Evolutionary conservation across 1,140 invertebrate genomes (phyloP), one percentile per base, ranked within the genome.

Genomic region (Amyelois transitella): DNA sequence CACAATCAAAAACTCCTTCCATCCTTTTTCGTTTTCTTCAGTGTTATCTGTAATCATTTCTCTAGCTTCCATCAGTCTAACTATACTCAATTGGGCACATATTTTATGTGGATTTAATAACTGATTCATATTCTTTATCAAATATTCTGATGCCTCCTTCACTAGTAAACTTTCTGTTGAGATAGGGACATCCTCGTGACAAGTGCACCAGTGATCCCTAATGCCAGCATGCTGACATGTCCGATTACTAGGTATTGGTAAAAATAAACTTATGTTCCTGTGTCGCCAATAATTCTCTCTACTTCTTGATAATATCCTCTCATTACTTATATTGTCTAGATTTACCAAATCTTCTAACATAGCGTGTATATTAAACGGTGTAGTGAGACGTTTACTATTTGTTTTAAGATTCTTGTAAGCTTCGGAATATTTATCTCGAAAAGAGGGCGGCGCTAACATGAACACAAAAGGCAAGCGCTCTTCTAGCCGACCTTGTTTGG

Each of bases 391-490:
- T 65, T 91, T 89, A n/a, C 87, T 88, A 70, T 98, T 98, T 10
- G 81, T 68, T 32, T 86, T 81, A 6, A 98, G 69, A 60, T 95
- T 95, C 6, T 81, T 72, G 32, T 90, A 90, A 3, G 93, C 90
- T 22, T 90, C 69, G 0, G 91, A 91, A 72, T 94, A 92, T 20
- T 91, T 88, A 19, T 90, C 62, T n/a, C 88, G 81, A 63, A 96
- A 94, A 86, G 90, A 92, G 18, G 91, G 78, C 0, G 97, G 96
- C 7, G 97, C 58, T 69, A 92, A 90, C 1, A 97, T 75, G 65
- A 93, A 94, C 2, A 96, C 87, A 64, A 96, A 96, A 0, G 97
- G 97, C 17, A 98, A 80, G 49, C 96, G 84, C 76, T 98, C 96
- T 84, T 99, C 97, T 55, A 97, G 89, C 74, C 94, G 93, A 0